Conservation (phyloP, 2,888 invertebrate genomes). For the Prosopocoilus inquinatus region DNA sequence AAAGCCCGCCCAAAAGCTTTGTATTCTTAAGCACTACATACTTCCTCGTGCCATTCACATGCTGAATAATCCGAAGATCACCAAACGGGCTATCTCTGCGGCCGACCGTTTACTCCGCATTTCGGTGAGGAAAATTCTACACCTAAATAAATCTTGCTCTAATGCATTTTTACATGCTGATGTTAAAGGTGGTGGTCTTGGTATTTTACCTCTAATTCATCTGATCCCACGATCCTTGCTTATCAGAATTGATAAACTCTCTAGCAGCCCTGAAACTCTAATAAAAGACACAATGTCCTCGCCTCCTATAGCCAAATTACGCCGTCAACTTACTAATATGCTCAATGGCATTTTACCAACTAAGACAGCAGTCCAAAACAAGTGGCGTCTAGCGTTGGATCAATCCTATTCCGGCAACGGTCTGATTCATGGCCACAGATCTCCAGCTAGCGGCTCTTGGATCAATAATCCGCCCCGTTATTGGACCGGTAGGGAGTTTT, state of each 20-base stretch:
- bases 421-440: no score
- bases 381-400: conserved; percentile 10
- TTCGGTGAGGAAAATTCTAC: conserved; percentile 54
- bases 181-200: no score
- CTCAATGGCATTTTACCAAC: no score
- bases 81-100: conserved; percentile 2
- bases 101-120: conserved; percentile 47
- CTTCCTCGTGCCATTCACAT: conserved; percentile 36
- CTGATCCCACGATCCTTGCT: background rate
- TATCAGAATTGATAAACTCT: background rate
- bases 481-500: conserved; percentile 29
- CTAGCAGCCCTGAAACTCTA: no score
- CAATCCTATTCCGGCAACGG: conserved; percentile 18
- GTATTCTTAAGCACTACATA: background rate
- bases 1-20: conserved; percentile 10
- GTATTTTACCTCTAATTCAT: no score
- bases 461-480: conserved; percentile 20
- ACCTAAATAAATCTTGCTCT: conserved; percentile 32
- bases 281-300: no score
- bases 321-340: no score
- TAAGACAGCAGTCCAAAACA: no score
- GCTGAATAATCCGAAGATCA: conserved; percentile 1
- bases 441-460: conserved; percentile 8
- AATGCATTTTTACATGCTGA: no score
- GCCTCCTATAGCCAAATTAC: no score